phyloP scores from a whole-genome alignment of 2,113 vertebrate genomes.

The Scartelaos histophorus region DNA sequence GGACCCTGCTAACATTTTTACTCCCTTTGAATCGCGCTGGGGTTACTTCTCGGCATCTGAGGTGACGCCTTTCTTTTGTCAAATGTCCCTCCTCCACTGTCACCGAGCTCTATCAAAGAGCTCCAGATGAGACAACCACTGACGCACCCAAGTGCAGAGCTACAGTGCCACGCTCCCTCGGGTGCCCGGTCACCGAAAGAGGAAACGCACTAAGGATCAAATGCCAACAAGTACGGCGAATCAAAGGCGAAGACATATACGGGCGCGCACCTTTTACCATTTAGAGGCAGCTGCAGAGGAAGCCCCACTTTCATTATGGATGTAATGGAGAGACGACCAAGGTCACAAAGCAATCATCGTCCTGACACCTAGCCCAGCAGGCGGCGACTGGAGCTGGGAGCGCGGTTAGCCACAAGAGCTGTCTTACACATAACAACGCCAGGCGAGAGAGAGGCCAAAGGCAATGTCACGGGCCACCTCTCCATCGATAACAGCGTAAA shows the following conservation, averaged over 20 bases:
- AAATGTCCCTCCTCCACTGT: constrained; percentile 53
- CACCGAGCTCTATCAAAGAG: constrained; percentile 62
- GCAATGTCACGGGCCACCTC: constrained; percentile 64
- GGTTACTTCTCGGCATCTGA: constrained; percentile 35
- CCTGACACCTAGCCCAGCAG: constrained; percentile 72
- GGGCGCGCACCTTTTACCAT: constrained; percentile 69
- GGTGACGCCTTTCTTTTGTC: constrained; percentile 33
- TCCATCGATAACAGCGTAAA: constrained; percentile 59
- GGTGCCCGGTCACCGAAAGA: constrained; percentile 56
- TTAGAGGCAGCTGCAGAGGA: constrained; percentile 70
- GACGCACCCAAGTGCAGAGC: constrained; percentile 22
- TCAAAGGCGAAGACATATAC: constrained; percentile 67
- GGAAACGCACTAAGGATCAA: constrained; percentile 70
- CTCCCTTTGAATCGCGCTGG: constrained; percentile 29
- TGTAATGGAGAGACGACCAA: constrained; percentile 69
- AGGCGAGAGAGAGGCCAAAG: constrained; percentile 56
- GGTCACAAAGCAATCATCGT: constrained; percentile 78
- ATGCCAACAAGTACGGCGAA: constrained; percentile 68
- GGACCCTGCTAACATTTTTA: constrained; percentile 26
- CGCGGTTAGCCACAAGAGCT: constrained; percentile 30
- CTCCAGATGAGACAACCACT: constrained; percentile 30
- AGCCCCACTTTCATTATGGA: constrained; percentile 71
- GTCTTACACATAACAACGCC: constrained; percentile 60
- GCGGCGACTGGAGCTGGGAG: constrained; percentile 47
- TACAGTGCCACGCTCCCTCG: constrained; percentile 44